These are phyloP conservation scores for Xerus rutilus DNA, from an alignment of 2,797 vertebrate species.

Conservation along the genomic window DNA sequence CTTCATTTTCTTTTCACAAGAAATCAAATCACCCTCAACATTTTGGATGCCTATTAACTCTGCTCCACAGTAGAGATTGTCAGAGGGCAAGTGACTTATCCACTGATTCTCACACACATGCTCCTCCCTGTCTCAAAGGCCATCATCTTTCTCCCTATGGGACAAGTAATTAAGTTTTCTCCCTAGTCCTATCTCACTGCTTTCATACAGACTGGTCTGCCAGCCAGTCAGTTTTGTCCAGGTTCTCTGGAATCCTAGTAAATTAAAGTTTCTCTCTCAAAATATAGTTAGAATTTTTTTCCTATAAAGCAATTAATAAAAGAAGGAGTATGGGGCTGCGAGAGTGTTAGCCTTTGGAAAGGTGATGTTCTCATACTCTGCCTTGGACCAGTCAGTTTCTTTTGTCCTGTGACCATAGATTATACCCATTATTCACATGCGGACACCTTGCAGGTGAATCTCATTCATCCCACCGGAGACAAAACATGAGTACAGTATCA, in stretches of 20 bases:
- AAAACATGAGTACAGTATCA: background rate
- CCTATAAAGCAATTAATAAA: background rate
- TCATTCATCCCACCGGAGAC: background rate
- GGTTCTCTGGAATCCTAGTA: background rate
- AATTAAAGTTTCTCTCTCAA: background rate
- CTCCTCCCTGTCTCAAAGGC: background rate
- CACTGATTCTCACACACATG: background rate
- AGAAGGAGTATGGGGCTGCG: background rate
- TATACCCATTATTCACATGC: background rate
- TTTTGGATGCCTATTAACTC: background rate
- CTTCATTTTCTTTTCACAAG: background rate
- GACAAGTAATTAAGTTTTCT: background rate
- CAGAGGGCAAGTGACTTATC: background rate
- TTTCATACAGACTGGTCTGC: background rate
- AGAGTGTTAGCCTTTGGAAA: background rate
- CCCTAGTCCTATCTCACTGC: too few relatives aligned
- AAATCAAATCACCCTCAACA: background rate
- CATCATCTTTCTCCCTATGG: background rate
- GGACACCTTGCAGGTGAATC: background rate
- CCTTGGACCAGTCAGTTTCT: background rate
- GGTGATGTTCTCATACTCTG: background rate
- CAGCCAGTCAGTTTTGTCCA: background rate
- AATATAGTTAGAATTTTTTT: background rate
- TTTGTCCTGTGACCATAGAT: background rate
- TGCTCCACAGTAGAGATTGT: background rate